These are phyloP conservation scores for Crioceris asparagi DNA, from an alignment of 2,888 invertebrate genomes.

Conservation along the genomic window DNA sequence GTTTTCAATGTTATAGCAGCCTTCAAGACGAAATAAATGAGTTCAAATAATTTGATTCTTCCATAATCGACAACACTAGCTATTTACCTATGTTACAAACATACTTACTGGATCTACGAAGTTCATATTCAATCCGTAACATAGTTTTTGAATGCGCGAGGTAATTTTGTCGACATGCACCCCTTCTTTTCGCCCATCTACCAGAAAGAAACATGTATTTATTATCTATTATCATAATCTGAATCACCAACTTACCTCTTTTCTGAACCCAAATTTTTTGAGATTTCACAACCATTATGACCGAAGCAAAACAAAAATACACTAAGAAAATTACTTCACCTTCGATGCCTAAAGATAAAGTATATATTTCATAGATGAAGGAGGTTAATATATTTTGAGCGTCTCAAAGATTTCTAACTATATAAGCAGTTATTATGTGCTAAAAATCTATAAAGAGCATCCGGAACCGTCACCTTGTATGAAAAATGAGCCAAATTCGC, in stretches of 20 bases:
- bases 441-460: no score
- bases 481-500: no score
- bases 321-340: conserved; percentile 1
- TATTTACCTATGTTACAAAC: background rate
- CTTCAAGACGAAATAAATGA: conserved; percentile 9
- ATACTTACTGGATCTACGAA: conserved; percentile 87
- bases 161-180: conserved; percentile 98
- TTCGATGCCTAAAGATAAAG: no score
- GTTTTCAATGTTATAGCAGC: conserved; percentile 75
- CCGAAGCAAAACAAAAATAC: background rate
- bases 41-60: background rate
- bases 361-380: no score
- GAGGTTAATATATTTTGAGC: no score
- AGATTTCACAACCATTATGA: background rate
- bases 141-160: conserved; percentile 86
- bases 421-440: no score
- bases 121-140: conserved; percentile 91
- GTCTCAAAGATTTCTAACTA: no score
- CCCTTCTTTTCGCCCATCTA: conserved; percentile 82
- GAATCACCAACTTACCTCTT: conserved; percentile 33
- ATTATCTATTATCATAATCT: no score
- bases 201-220: conserved; percentile 13
- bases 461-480: no score
- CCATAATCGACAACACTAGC: background rate
- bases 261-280: conserved; percentile 37